Conservation (phyloP, 2,113 vertebrate genomes). For the Cyanoderma ruficeps region DNA sequence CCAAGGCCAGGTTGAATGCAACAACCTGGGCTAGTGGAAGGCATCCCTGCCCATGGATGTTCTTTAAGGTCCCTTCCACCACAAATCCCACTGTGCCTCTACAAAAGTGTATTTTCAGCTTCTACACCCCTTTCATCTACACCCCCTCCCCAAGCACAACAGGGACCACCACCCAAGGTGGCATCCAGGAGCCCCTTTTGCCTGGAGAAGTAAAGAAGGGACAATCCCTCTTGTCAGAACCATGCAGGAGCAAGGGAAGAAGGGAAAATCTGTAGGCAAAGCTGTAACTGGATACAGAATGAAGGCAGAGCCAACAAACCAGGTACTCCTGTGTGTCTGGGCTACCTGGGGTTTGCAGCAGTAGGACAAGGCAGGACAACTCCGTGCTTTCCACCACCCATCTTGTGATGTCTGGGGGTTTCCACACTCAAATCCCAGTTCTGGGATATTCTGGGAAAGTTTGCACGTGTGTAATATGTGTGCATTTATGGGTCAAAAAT, state of each 20-base stretch:
- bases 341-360: not conserved
- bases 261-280: not conserved
- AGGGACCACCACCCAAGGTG: not conserved
- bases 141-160: accelerated
- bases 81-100: not conserved
- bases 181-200: not conserved
- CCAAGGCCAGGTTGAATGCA: not conserved
- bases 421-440: not conserved
- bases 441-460: not conserved
- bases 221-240: not conserved
- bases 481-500: not conserved
- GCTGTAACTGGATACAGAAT: not conserved
- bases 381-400: accelerated
- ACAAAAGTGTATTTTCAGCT: not conserved
- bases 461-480: accelerated
- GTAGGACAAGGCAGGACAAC: not conserved
- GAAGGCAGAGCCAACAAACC: not conserved
- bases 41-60: not conserved
- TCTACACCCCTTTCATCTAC: too few relatives aligned
- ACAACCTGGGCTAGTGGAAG: not conserved
- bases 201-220: not conserved
- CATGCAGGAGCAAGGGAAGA: not conserved
- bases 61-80: not conserved
- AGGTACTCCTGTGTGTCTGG: not conserved
- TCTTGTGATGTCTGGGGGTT: not conserved